These are phyloP conservation scores for Petaurus breviceps DNA, from an alignment of 2,113 vertebrate genomes.

Conservation along the genomic window DNA sequence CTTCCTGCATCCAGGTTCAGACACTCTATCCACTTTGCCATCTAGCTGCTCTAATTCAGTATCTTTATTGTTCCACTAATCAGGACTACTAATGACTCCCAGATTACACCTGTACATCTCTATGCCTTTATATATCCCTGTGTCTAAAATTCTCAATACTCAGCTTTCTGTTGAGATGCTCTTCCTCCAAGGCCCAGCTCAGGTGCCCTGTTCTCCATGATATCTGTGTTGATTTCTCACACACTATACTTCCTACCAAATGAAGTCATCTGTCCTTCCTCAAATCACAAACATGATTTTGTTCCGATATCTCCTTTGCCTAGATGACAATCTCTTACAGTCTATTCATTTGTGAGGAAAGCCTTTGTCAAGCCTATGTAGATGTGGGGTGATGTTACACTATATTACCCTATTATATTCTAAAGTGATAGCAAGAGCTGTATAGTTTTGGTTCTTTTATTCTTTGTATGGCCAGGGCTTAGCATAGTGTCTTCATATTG, in stretches of 20 bases:
- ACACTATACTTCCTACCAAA: background rate
- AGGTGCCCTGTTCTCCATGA: background rate
- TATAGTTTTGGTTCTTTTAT: background rate
- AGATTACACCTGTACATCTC: background rate
- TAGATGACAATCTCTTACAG: background rate
- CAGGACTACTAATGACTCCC: background rate
- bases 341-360: background rate
- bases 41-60: background rate
- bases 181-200: background rate
- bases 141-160: background rate
- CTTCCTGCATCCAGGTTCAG: too few relatives aligned
- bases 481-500: background rate
- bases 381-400: background rate
- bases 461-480: background rate
- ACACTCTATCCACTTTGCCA: background rate
- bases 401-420: background rate
- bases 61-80: background rate
- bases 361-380: background rate
- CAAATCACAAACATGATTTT: background rate
- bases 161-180: background rate
- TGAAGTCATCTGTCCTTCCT: background rate
- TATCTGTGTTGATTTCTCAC: background rate
- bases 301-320: background rate
- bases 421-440: background rate
- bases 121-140: background rate